Percentiles rank a stretch among this genome's conserved stretches.
Conservation (phyloP, 2,113 vertebrate genomes). For the Campylorhamphus procurvoides region DNA sequence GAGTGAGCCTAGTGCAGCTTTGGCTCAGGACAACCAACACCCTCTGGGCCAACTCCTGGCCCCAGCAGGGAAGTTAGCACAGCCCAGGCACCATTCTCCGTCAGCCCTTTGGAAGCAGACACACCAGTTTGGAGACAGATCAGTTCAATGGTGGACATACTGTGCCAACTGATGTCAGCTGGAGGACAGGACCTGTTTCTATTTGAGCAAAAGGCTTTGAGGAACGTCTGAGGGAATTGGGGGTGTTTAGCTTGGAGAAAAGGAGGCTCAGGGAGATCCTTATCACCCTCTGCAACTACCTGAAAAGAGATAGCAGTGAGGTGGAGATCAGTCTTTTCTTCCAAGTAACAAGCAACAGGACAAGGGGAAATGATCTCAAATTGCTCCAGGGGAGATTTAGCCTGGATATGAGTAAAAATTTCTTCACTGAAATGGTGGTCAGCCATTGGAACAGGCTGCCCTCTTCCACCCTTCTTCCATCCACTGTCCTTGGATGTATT, state of each 20-base stretch:
- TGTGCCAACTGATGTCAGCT: background rate
- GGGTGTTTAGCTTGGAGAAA: background rate
- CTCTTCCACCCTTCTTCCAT: background rate
- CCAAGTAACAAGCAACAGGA: background rate
- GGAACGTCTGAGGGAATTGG: background rate
- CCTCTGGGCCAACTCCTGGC: background rate
- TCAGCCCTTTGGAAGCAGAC: background rate
- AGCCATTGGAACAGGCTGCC: background rate
- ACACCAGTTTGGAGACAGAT: accelerated
- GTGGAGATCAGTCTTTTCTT: background rate
- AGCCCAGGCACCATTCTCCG: background rate
- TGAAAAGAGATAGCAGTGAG: background rate
- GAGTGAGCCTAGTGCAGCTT: background rate
- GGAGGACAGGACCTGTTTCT: background rate
- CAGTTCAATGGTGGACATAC: background rate
- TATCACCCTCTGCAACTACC: background rate
- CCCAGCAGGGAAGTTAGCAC: background rate
- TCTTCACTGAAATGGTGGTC: background rate
- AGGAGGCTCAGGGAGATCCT: background rate
- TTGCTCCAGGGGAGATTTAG: background rate
- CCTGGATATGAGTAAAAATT: background rate
- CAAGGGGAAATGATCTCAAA: background rate
- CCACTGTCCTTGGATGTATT: background rate
- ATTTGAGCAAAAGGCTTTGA: background rate
- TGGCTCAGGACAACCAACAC: background rate